A percentile compares a stretch with the other conserved stretches of the same genome.
phyloP scores from a whole-genome alignment of 92 coral and sea anemone genomes.

The Phenganax stokvisi region DNA sequence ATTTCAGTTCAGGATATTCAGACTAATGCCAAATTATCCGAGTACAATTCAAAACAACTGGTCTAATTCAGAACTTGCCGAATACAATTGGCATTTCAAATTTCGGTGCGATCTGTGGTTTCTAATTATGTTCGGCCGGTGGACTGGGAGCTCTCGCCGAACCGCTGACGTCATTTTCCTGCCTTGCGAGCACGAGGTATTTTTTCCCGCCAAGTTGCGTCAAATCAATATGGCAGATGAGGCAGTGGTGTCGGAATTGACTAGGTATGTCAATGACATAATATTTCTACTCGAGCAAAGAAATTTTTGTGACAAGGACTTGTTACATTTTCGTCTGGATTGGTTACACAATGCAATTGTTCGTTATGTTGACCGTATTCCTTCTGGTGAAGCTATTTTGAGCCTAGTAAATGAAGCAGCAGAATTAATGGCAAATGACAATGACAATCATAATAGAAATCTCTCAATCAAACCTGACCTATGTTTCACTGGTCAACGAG shows the following conservation, averaged over 20 bases:
- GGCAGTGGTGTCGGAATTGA: not conserved
- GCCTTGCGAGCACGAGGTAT: not conserved
- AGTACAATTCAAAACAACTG: too few relatives aligned
- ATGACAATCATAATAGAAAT: not conserved
- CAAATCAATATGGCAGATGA: not conserved
- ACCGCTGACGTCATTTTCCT: not conserved
- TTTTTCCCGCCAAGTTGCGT: not conserved
- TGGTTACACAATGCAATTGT: constrained; percentile 44
- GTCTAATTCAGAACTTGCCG: too few relatives aligned
- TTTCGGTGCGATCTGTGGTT: too few relatives aligned
- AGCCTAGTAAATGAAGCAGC: constrained; percentile 21
- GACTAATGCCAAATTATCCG: too few relatives aligned
- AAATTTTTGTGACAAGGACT: constrained; percentile 36
- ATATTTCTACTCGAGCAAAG: constrained; percentile 42
- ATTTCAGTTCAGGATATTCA: too few relatives aligned
- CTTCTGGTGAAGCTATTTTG: constrained; percentile 34
- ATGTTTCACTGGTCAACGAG: constrained; percentile 27
- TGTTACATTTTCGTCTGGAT: constrained; percentile 37
- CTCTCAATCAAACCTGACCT: constrained; percentile 31
- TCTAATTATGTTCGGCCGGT: too few relatives aligned
- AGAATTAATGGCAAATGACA: constrained; percentile 6
- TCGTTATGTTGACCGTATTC: constrained; percentile 36
- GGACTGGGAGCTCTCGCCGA: too few relatives aligned
- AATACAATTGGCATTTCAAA: too few relatives aligned
- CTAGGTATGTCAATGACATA: not conserved